phyloP scores from a whole-genome alignment of 2,797 vertebrate species.

The Arrhamphus sclerolepis region DNA sequence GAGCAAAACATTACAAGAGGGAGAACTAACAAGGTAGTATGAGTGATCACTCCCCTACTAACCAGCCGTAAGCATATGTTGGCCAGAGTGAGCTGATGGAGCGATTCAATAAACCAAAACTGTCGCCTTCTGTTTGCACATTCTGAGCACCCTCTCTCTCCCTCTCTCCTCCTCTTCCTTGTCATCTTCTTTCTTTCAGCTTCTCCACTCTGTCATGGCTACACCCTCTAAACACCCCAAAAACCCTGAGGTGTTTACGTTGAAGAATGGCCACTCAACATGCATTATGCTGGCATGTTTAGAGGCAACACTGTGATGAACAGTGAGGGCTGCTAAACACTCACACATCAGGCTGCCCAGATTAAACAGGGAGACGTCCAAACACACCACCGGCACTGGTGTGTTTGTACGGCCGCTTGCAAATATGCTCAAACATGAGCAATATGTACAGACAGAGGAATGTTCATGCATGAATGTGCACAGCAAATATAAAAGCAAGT shows the following conservation, averaged over 20 bases:
- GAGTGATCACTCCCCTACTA: constrained; percentile 34
- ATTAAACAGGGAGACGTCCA: constrained; percentile 47
- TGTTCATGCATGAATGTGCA: constrained; percentile 2
- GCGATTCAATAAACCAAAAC: constrained; percentile 40
- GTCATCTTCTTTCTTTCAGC: constrained; percentile 19
- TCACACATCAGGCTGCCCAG: constrained; percentile 33
- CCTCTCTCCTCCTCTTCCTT: constrained; percentile 19
- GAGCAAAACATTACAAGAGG: constrained; percentile 13
- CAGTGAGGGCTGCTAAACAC: constrained; percentile 54
- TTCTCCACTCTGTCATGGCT: constrained; percentile 27
- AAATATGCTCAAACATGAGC: constrained; percentile 18
- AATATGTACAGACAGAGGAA: constrained; percentile 8
- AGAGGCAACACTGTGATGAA: constrained; percentile 64
- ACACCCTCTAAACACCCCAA: constrained; percentile 16
- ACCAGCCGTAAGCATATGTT: constrained; percentile 21
- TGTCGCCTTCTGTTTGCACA: constrained; percentile 40
- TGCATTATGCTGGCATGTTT: constrained; percentile 46
- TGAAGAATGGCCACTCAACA: constrained; percentile 45
- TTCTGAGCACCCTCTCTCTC: constrained; percentile 22
- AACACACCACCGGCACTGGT: constrained; percentile 29
- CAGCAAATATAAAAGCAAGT: neutral
- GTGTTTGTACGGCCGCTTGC: constrained; percentile 3
- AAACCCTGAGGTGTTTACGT: constrained; percentile 14
- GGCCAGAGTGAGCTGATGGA: constrained; percentile 37
- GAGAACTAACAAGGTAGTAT: constrained; percentile 34